phyloP scores from a whole-genome alignment of 2,888 invertebrate genomes.

The Apamea sordens region DNA sequence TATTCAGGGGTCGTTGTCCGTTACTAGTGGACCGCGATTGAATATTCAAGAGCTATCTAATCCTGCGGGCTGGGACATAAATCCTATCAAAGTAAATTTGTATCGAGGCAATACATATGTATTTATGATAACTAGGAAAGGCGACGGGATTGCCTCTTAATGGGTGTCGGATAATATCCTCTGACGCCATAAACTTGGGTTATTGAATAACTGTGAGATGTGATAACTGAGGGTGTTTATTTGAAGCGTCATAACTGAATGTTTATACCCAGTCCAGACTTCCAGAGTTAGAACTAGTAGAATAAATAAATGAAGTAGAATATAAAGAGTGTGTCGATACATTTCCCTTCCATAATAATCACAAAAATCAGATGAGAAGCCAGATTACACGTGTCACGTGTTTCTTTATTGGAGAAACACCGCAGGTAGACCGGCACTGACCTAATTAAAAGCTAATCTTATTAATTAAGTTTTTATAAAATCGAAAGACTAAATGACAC shows the following conservation, averaged over 20 bases:
- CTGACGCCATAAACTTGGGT: slow-evolving; percentile 29
- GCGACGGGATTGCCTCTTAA: slow-evolving; percentile 47
- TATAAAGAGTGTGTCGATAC: too few species aligned
- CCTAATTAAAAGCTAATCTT: neutral
- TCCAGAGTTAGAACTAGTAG: neutral
- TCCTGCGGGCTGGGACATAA: slow-evolving; percentile 49
- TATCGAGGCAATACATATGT: slow-evolving; percentile 63
- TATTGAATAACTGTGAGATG: slow-evolving; percentile 39
- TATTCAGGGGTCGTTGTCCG: slow-evolving; percentile 55
- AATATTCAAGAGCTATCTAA: slow-evolving; percentile 65
- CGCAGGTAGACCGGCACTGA: neutral
- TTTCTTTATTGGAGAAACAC: neutral
- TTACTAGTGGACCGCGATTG: slow-evolving; percentile 50
- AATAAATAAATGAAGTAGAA: neutral
- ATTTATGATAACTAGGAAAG: slow-evolving; percentile 63
- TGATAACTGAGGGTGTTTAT: slow-evolving; percentile 2
- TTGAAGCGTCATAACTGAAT: neutral
- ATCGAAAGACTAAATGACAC: neutral
- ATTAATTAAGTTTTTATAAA: neutral
- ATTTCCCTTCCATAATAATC: neutral
- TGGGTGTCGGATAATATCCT: slow-evolving; percentile 43
- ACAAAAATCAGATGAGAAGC: neutral
- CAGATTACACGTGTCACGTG: neutral
- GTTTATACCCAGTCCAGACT: neutral
- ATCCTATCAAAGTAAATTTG: slow-evolving; percentile 60